Percentiles rank a stretch among this genome's conserved stretches.
phyloP scores from a whole-genome alignment of 1,140 invertebrate genomes.

The Teleogryllus occipitalis region DNA sequence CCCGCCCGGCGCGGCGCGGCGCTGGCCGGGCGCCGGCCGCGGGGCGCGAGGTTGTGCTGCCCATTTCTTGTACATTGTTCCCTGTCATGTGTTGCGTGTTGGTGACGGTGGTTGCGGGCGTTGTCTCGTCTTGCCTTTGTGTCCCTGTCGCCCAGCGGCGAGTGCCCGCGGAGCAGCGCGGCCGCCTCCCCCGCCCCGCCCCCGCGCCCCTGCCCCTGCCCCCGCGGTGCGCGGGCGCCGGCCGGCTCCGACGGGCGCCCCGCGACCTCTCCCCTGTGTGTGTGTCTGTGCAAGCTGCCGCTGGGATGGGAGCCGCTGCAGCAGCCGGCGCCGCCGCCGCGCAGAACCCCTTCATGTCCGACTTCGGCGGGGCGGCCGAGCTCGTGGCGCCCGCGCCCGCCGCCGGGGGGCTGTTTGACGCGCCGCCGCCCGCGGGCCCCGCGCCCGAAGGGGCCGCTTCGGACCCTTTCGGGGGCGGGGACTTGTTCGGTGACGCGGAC shows the following conservation, averaged over 20 bases:
- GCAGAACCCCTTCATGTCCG: constrained; percentile 31
- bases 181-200: too few species aligned
- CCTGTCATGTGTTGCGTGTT: too few species aligned
- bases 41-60: too few species aligned
- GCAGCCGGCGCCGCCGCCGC: not conserved
- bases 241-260: too few species aligned
- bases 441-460: constrained; percentile 29
- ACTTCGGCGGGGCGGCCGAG: constrained; percentile 22
- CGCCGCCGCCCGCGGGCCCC: constrained; percentile 19
- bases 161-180: too few species aligned
- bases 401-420: constrained; percentile 27
- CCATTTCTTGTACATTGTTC: too few species aligned
- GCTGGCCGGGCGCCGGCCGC: too few species aligned
- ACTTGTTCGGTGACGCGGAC: constrained; percentile 20
- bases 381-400: constrained; percentile 32
- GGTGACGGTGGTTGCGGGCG: too few species aligned
- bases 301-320: constrained; percentile 21
- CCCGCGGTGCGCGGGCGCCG: too few species aligned
- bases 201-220: constrained; percentile 8
- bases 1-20: too few species aligned
- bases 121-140: too few species aligned
- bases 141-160: too few species aligned
- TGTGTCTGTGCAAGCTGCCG: constrained; percentile 34
- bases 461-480: constrained; percentile 10
- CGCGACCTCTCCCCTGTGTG: constrained; percentile 17